Evolutionary conservation across 2,113 vertebrate species (phyloP), one percentile per base, ranked within the genome.

Genomic region (Desmodus rotundus): DNA sequence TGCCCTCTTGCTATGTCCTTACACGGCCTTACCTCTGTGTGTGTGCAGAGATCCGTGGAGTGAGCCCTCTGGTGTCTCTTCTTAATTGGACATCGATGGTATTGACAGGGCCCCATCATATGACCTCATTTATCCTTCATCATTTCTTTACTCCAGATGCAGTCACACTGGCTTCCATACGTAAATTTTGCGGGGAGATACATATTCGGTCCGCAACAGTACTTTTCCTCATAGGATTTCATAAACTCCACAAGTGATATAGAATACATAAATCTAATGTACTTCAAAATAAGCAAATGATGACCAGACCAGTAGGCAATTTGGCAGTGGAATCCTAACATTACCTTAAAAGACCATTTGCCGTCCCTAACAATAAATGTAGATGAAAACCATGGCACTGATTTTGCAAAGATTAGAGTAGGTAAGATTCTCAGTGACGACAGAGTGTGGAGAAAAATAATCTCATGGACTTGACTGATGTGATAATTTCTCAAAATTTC

Each of bases 321-420:
- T 94, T 76, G 72, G 76, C 67, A 72, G 22, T 61, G 50, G 3
- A 26, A 38, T 77, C 31, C 5, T 67, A 45, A 72, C 22, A 52
- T 72, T 93, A 82, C 54, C n/a, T 95, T 68, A 56, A 68, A 82
- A 58, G 15, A 77, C 41, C 28, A 52, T 20, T 45, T 58, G 67
- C 22, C 77, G 22, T 72, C 26, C 50, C 14, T 45, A 74, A 68
- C 14, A 73, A 68, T 58, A 58, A 47, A 45, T 58, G n/a, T 43
- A 58, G 56, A 47, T 43, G 58, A 87, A 91, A 89, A 77, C 31
- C 47, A 31, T 58, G 28, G 17, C n/a, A 67, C 24, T 67, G 24
- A 63, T 93, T 94, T 81, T 88, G 73, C n/a, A 72, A 85, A 93
- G 72, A 47, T 77, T 80, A 72, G 92, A 81, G 43, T 67, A 61